Evolutionary conservation across 2,113 vertebrate species (phyloP).

Genomic region (Eurystomus gularis): DNA sequence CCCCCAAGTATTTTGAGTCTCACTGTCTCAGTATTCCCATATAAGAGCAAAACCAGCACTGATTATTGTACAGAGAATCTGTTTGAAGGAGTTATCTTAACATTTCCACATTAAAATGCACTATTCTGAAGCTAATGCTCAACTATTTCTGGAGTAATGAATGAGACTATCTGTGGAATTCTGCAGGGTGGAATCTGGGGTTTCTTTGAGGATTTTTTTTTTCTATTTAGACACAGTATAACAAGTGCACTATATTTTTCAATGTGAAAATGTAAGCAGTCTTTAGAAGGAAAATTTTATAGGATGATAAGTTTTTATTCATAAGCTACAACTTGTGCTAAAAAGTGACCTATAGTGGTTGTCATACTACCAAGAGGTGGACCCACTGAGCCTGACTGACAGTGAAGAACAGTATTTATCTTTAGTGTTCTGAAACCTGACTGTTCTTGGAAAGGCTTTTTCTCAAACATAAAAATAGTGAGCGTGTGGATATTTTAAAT

Average conservation of each 20-base stretch:
- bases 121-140: neutral
- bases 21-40: neutral
- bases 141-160: neutral
- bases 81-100: neutral
- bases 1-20: neutral
- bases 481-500: neutral
- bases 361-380: conserved; percentile 64
- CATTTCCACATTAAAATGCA: neutral
- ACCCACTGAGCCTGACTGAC: conserved; percentile 59
- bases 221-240: rapidly evolving
- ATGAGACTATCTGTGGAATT: neutral
- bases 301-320: neutral
- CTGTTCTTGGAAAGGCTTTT: neutral
- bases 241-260: neutral
- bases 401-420: neutral
- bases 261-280: neutral
- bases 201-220: neutral
- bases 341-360: conserved; percentile 4
- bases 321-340: neutral
- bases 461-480: neutral
- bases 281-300: neutral
- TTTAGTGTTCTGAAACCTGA: neutral
- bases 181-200: neutral
- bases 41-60: conserved; percentile 1
- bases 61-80: neutral